phyloP scores from a whole-genome alignment of 1,140 invertebrate species.

The Zaprionus taronus region DNA sequence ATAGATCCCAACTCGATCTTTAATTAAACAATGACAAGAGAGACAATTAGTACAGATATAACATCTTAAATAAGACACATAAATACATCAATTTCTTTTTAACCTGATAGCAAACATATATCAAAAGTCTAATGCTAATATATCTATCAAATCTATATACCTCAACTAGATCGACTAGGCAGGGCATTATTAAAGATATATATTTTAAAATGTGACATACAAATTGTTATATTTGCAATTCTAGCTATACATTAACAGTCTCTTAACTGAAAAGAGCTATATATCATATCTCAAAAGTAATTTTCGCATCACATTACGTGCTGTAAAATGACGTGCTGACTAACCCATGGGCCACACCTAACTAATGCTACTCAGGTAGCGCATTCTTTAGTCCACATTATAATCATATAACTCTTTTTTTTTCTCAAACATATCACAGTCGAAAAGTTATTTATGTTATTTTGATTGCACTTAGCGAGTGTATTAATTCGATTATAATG shows the following conservation, averaged over 20 bases:
- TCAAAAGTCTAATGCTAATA: too few relatives aligned
- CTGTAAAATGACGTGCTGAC: background rate
- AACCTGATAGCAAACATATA: too few relatives aligned
- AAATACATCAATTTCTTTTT: too few relatives aligned
- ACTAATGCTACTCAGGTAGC: constrained; percentile 28
- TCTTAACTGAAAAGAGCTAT: background rate
- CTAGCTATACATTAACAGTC: background rate
- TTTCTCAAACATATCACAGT: constrained; percentile 1
- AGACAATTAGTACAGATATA: too few relatives aligned
- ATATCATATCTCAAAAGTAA: background rate
- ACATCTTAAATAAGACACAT: too few relatives aligned
- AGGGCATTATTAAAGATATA: background rate
- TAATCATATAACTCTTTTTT: constrained; percentile 69
- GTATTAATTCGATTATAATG: constrained; percentile 81
- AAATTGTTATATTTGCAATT: background rate
- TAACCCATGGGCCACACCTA: constrained; percentile 4
- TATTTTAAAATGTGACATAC: background rate
- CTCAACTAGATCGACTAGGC: too few relatives aligned
- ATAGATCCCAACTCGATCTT: background rate
- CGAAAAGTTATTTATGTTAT: constrained; percentile 72
- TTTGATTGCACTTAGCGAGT: constrained; percentile 80
- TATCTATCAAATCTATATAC: too few relatives aligned
- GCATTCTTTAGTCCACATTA: constrained; percentile 54
- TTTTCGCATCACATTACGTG: background rate
- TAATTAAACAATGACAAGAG: too few relatives aligned